Base-by-base conservation (phyloP, 92 coral and sea anemone genomes). In the Hydrozoanthus gracilis region DNA sequence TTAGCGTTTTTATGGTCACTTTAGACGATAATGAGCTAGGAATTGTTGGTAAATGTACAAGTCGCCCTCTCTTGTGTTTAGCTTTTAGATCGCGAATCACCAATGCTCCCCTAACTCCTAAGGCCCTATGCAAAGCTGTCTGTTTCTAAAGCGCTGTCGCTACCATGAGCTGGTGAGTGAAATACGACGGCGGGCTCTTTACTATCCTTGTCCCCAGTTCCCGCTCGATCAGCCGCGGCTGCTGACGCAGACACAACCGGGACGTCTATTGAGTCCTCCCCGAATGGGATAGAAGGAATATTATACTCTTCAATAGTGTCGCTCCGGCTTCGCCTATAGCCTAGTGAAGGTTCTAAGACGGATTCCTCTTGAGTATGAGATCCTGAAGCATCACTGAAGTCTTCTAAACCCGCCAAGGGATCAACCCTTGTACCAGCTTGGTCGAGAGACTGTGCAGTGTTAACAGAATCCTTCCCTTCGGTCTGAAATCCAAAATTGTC, bases 261-360 rank as follows among this genome's bases (percentile, higher is more conserved):
- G 4, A 20, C 10, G 47, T 64, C 85, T 3, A 18, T 12, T 1
- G 85, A 65, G 66, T 80, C 85, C 49, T 48, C 85, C 50, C 74
- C 60, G 39, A 80, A 80, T 10, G 85, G 85, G 35, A 80, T 48
- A 7, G 85, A n/a, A 12, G 85, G 85, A 15, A 80, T 80, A 65
- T 80, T 80, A 52, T 80, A 80, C 51, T 80, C 85, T 80, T 66
- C 73, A 66, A 80, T 80, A 0, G 85, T 80, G 35, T 80, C 14
- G 11, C 85, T 80, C 58, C 85, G n/a, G 51, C 18, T 17, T 65
- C 85, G 85, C 13, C 73, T 46, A 2, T 14, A 44, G 44, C 14
- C 60, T 74, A 48, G 54, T 49, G 66, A 66, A 49, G 62, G 74
- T 11, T 80, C 74, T 47, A 35, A 4, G 47, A 20, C 8, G 9